These are phyloP conservation scores for Pinctada fucata DNA, from an alignment of 2,888 invertebrate genomes.

Conservation along the genomic window DNA sequence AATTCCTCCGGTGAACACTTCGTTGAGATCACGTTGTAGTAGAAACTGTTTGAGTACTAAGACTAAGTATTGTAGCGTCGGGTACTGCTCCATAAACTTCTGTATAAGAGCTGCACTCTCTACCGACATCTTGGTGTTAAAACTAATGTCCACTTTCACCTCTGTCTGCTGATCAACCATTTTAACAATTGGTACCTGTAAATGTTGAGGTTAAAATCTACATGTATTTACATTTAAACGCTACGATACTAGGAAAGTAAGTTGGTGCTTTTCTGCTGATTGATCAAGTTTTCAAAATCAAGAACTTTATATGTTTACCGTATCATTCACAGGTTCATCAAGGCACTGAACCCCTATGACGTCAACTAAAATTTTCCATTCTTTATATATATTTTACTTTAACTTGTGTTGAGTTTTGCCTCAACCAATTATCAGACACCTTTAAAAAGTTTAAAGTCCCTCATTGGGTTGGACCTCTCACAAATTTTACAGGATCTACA, in stretches of 20 bases:
- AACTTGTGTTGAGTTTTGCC: too few relatives aligned
- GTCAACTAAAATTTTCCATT: too few relatives aligned
- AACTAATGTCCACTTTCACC: constrained; percentile 97
- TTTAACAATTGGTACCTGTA: constrained; percentile 95
- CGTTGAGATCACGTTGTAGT: constrained; percentile 97
- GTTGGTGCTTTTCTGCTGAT: too few relatives aligned
- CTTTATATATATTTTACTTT: too few relatives aligned
- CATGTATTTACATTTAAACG: too few relatives aligned
- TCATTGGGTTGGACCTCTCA: too few relatives aligned
- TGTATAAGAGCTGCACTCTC: constrained; percentile 95
- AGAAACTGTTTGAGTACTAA: constrained; percentile 99
- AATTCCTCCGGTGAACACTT: constrained; percentile 99
- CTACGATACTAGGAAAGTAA: too few relatives aligned
- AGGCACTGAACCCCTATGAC: too few relatives aligned
- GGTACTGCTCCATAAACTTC: constrained; percentile 91
- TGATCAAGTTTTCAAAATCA: not conserved
- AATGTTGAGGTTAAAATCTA: constrained; percentile 36
- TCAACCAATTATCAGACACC: too few relatives aligned
- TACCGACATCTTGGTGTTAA: constrained; percentile 98
- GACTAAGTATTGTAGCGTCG: constrained; percentile 94
- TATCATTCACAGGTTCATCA: too few relatives aligned
- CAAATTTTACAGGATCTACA: too few relatives aligned
- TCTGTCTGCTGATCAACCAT: constrained; percentile 91
- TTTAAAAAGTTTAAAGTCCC: too few relatives aligned
- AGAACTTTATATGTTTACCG: not conserved